Base-by-base conservation (phyloP, 92 coral and sea anemone species). In the Umimayanthus kanabou region DNA sequence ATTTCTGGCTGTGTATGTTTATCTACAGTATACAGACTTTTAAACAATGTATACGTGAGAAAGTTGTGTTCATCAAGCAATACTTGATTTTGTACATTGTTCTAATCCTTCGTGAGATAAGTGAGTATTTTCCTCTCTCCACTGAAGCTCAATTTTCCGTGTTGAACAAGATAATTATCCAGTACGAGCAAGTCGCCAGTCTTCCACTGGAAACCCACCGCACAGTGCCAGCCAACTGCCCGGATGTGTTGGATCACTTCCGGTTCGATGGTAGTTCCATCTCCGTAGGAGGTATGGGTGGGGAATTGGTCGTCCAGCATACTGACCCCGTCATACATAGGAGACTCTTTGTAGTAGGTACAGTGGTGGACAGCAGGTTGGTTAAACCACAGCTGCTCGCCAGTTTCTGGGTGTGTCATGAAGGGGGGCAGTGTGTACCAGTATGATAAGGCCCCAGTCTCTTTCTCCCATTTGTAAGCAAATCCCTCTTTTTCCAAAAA, bases 141-240 rank as follows among this genome's bases (percentile, higher is more conserved):
- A 4, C 84, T 67, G 73, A 90, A 95, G 84, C 95, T 91, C 15
- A 95, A 87, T 75, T 94, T 88, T 10, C 92, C 85, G 65, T 95
- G 98, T 76, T 92, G 95, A 25, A 85, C 91, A 0, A 77, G 69
- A 55, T 92, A 61, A 70, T 95, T 92, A 77, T 95, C 98, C 61
- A 94, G 10, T 9, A 95, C 94, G 79, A 95, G 11, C 15, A 95
- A 91, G 73, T 95, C 98, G 33, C 98, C 91, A 45, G 91, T 87
- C 80, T 89, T 91, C 98, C 98, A 95, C 39, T 93, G 90, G 85
- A 94, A 95, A 30, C 95, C 98, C 15, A 95, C 98, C 4, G 98
- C 98, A 87, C 89, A 87, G 11, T 71, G 87, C 98, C 98, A 93
- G 43, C 90, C 88, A 37, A 77, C 78, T 61, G 89, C 93, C 89